A percentile compares a stretch with the other conserved stretches of the same genome.
phyloP scores from a whole-genome alignment of 1,140 invertebrate genomes.

The Coenobita brevimanus region DNA sequence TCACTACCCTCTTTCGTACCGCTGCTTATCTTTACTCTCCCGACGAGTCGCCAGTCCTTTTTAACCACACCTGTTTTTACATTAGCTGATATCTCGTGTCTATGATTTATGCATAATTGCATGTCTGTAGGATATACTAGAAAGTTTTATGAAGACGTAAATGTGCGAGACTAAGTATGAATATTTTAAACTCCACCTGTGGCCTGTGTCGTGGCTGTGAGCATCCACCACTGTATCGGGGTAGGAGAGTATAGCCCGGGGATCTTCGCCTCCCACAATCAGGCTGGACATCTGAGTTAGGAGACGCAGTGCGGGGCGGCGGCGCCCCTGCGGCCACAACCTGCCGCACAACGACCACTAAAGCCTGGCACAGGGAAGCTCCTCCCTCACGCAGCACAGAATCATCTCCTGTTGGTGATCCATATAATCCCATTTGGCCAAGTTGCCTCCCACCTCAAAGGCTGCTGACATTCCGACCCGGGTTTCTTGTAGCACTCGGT shows the following conservation, averaged over 20 bases:
- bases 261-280: background rate
- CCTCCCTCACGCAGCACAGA: background rate
- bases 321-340: background rate
- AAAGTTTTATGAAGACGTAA: too few relatives aligned
- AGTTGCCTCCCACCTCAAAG: slow-evolving; percentile 34
- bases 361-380: background rate
- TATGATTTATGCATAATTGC: too few relatives aligned
- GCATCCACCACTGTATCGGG: background rate
- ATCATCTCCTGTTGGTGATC: background rate
- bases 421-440: slow-evolving; percentile 32
- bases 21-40: background rate
- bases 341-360: background rate
- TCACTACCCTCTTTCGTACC: background rate
- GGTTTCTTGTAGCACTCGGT: background rate
- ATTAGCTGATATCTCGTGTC: background rate
- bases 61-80: background rate
- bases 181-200: too few relatives aligned
- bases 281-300: background rate
- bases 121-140: too few relatives aligned
- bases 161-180: too few relatives aligned
- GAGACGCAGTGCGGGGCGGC: background rate
- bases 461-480: slow-evolving; percentile 27
- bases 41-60: background rate
- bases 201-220: too few relatives aligned
- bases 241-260: background rate